phyloP scores from a whole-genome alignment of 2,888 invertebrate species.

The Ellobium chinense region DNA sequence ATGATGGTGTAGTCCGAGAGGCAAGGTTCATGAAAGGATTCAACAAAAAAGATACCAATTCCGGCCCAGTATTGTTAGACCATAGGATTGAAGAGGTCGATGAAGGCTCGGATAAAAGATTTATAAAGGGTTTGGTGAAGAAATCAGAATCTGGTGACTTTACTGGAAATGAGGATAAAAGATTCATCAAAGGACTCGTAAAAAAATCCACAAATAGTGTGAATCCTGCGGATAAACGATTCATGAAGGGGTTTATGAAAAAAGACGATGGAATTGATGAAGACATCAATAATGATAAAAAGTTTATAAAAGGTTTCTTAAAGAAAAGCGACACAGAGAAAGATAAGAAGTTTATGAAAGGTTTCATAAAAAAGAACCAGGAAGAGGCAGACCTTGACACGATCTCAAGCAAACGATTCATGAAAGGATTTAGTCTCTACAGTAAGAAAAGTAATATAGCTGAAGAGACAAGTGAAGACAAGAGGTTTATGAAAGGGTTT shows the following conservation, averaged over 20 bases:
- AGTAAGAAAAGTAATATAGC: not conserved
- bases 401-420: not conserved
- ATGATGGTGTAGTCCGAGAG: not conserved
- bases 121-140: not conserved
- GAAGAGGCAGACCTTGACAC: not conserved
- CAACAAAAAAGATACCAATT: not conserved
- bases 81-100: not conserved
- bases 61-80: not conserved
- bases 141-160: not conserved
- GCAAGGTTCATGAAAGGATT: slow-evolving; percentile 32
- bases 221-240: slow-evolving; percentile 17
- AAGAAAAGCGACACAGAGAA: not conserved
- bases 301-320: not conserved
- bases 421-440: slow-evolving; percentile 17
- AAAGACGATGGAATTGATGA: not conserved
- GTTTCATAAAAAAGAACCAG: not conserved
- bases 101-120: not conserved
- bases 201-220: not conserved
- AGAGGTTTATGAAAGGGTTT: slow-evolving; percentile 6
- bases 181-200: slow-evolving; percentile 9
- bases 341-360: slow-evolving; percentile 26
- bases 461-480: not conserved
- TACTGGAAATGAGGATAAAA: not conserved
- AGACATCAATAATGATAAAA: not conserved
- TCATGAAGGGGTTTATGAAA: slow-evolving; percentile 28